phyloP scores from a whole-genome alignment of 2,797 vertebrate genomes.

The Danio tinwini region DNA sequence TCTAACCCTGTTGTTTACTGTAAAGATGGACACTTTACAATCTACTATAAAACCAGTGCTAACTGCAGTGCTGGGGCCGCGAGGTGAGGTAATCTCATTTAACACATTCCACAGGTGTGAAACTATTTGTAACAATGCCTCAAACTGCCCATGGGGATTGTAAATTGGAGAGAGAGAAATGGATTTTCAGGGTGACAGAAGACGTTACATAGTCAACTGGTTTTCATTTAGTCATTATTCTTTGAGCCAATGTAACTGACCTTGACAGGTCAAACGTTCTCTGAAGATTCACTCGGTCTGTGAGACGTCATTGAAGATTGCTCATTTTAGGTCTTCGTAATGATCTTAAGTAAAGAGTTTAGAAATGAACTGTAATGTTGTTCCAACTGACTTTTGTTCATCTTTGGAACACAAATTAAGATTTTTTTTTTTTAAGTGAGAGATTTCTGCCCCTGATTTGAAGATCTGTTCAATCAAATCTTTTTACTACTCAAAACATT shows the following conservation, averaged over 20 bases:
- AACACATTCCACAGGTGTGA: slow-evolving; percentile 66
- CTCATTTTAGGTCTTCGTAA: background rate
- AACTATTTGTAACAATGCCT: slow-evolving; percentile 29
- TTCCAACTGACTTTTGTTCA: too few relatives aligned
- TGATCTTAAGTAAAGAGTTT: background rate
- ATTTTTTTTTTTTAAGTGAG: too few relatives aligned
- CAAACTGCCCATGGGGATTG: background rate
- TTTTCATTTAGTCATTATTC: slow-evolving; percentile 16
- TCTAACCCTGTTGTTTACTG: slow-evolving; percentile 29
- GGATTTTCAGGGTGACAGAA: background rate
- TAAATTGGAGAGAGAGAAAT: slow-evolving; percentile 33
- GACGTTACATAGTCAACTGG: slow-evolving; percentile 29
- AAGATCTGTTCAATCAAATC: too few relatives aligned
- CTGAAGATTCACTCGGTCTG: background rate
- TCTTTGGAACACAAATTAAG: too few relatives aligned
- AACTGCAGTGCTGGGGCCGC: slow-evolving; percentile 59
- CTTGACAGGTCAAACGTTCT: background rate
- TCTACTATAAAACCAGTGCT: slow-evolving; percentile 56
- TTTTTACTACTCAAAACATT: too few relatives aligned
- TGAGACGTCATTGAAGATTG: background rate
- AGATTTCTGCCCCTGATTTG: too few relatives aligned
- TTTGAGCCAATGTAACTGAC: slow-evolving; percentile 14
- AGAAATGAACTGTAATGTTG: too few relatives aligned
- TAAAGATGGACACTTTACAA: slow-evolving; percentile 43
- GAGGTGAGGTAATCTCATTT: slow-evolving; percentile 69